Percentiles rank a stretch among this genome's conserved stretches.
These are phyloP conservation scores for Xylota segnis DNA, from an alignment of 2,888 invertebrate genomes.

Conservation along the genomic window DNA sequence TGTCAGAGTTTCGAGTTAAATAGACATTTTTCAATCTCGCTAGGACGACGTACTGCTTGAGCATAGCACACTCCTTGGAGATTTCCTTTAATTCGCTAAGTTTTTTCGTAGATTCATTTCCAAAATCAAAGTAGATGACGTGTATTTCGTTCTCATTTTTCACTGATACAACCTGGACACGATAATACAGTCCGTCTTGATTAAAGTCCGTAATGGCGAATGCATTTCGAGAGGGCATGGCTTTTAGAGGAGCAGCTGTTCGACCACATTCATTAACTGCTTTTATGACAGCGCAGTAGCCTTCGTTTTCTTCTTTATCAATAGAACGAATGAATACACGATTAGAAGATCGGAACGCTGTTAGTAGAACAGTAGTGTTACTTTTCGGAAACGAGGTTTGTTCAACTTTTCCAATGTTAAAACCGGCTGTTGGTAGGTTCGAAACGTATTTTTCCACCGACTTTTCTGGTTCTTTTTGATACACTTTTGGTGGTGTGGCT, in stretches of 20 bases:
- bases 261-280: slow-evolving; percentile 65
- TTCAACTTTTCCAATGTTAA: slow-evolving; percentile 31
- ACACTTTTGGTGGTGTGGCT: slow-evolving; percentile 12
- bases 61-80: slow-evolving; percentile 52
- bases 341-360: slow-evolving; percentile 70
- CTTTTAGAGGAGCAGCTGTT: slow-evolving; percentile 47
- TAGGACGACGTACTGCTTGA: slow-evolving; percentile 64
- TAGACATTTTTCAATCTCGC: slow-evolving; percentile 60
- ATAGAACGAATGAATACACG: slow-evolving; percentile 69
- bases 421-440: not conserved
- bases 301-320: slow-evolving; percentile 50
- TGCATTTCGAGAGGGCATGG: slow-evolving; percentile 54
- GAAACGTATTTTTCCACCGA: not conserved
- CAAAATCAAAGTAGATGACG: slow-evolving; percentile 74
- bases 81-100: slow-evolving; percentile 73
- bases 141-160: slow-evolving; percentile 57
- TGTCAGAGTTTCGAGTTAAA: slow-evolving; percentile 21
- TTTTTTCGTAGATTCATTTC: slow-evolving; percentile 59
- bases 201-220: slow-evolving; percentile 71
- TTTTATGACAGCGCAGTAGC: slow-evolving; percentile 44
- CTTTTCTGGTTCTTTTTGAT: slow-evolving; percentile 1
- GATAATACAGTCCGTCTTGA: slow-evolving; percentile 60
- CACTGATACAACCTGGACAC: slow-evolving; percentile 68
- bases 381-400: slow-evolving; percentile 57
- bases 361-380: slow-evolving; percentile 54